Base-by-base conservation (phyloP, 2,888 invertebrate genomes). In the Azorinus chamasolen region DNA sequence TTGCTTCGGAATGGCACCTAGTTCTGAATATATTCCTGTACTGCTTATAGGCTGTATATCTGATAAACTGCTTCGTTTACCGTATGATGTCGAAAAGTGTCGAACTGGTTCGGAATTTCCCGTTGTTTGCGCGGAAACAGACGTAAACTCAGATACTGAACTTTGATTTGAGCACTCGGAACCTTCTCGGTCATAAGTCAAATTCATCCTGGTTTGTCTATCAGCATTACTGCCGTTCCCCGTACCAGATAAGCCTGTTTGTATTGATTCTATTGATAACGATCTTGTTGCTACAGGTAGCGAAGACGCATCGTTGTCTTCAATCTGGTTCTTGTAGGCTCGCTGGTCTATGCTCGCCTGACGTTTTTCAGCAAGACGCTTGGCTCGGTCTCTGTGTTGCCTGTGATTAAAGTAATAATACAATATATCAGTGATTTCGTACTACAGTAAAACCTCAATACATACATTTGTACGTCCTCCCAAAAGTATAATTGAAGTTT, bases 341-440 rank as follows among this genome's bases (percentile, higher is more conserved):
- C 61, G 55, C 24, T 63, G 45, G 43, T 71, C 72, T 59, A 80
- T 72, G 20, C 59, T 32, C 58, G 69, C 57, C 55, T 75, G 75
- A 39, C 79, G 79, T 50, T 76, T 76, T 61, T 69, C 79, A 65
- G 79, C 79, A 65, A 80, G 72, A 48, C 65, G 71, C 66, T 69
- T 27, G 46, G 75, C 69, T 61, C 72, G 75, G 51, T 80, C 79
- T 46, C 71, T 61, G 65, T 75, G 75, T 69, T 75, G 75, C 12
- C 79, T 80, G 75, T 27, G 71, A 20, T 22, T 32, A 57, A 62
- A 39, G 4, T 10, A 27, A 53, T 16, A 57, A 6, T 6, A 6
- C 32, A 32, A 32, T n/a, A 32, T 32, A 32, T 32, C 10, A 32
- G 32, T 32, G 32, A 6, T 32, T 32, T 32, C 32, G n/a, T n/a